Base-by-base conservation (phyloP, 2,113 vertebrate species). In the Pelodiscus sinensis region DNA sequence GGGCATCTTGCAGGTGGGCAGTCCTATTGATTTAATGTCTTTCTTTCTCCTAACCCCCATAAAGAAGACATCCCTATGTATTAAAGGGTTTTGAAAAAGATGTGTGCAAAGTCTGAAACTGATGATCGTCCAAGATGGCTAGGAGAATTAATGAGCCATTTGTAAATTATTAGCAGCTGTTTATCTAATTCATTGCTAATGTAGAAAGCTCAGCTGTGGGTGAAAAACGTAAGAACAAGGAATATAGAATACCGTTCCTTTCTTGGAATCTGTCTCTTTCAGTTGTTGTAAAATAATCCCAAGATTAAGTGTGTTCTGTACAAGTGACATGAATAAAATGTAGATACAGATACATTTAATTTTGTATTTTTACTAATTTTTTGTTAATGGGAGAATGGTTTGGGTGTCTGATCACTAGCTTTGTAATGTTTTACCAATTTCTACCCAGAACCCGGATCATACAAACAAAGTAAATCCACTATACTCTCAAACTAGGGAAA, bases 101-200 rank as follows among this genome's bases (percentile, higher is more conserved):
- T 82, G 90, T 94, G 94, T 94, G 83, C 90, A 79, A 93, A 71
- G 81, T 96, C 95, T 97, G 94, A 96, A 95, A 96, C 65, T 95
- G 86, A 85, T 96, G 83, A 90, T 96, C 90, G 95, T 90, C 80
- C 93, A 90, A 96, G 91, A 96, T 96, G 95, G 77, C 65, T 96
- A 94, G 95, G 96, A 95, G 96, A 93, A 95, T 96, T 94, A 96
- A 91, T 94, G 82, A 96, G 82, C 86, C 95, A 84, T 92, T 96
- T 97, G 91, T 95, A 97, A 97, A 97, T 97, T 93, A 97, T 92
- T 90, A 96, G 82, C 95, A 93, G 65, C 84, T 97, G 87, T 89
- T 90, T 38, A 27, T 94, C 96, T 97, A 96, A 97, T 97, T 96
- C 87, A 89, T 58, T 96, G 85, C 79, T 97, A 95, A 95, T 96